Evolutionary conservation across 2,113 vertebrate species (phyloP), one percentile per base, ranked within the genome.

Genomic region (Sphyrna mokarran): DNA sequence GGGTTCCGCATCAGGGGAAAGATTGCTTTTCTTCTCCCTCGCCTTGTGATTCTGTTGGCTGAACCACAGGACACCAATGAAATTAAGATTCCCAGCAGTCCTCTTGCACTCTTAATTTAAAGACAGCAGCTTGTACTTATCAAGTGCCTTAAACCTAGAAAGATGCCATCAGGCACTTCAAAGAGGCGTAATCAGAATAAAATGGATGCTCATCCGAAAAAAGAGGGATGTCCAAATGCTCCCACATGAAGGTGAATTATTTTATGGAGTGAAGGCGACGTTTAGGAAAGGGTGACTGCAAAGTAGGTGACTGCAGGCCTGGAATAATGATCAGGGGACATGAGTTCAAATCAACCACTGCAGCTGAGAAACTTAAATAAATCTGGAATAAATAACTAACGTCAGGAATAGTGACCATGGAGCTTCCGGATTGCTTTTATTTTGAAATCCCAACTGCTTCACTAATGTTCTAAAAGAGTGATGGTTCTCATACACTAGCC

Each of bases 41-140:
- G 16, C 7, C 87, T 29, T 61, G 4, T 61, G 54, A 61, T n/a
- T 90, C 54, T 93, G 61, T 63, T 93, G 61, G 33, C 61, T 66
- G n/a, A 93, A 66, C 61, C 33, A 93, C 18, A 8, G 61, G 89
- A 37, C 33, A 68, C 61, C 89, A 66, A 93, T 93, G 61, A 93
- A 68, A 93, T 93, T 66, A 66, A 68, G 87, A 90, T 61, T 90
- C 87, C 87, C 87, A 61, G 87, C 61, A 93, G 89, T 68, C 63
- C 33, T 37, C 89, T 66, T 66, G 7, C 61, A 22, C 89, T 33
- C 89, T 93, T 93, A 93, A 93, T 93, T 37, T 93, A 66, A n/a
- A 33, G 33, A 68, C n/a, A 93, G 66, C 33, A 18, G 37, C 61
- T 91, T 91, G 89, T 68, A 66, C 63, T 93, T 93, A 93, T 93